Evolutionary conservation across 1,140 invertebrate genomes (phyloP), one percentile per base, ranked within the genome.

Genomic region (Neotoxoptera formosana): DNA sequence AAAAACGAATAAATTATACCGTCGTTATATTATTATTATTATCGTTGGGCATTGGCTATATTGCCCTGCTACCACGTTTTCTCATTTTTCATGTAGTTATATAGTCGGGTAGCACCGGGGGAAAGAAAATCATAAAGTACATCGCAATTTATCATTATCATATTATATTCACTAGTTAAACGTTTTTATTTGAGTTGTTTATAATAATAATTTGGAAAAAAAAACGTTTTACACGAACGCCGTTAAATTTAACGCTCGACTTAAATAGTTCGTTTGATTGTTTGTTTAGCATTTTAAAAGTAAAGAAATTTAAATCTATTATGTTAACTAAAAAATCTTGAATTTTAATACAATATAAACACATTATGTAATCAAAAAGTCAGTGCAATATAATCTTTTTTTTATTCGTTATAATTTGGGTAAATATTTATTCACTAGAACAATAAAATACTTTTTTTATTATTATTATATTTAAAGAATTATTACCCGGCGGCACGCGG

Each of bases 391-490:
- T 76, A 41, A 41, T 41, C n/a, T n/a, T 67, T 67, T 67, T 67
- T 17, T 76, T 76, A 76, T 76, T 23, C 60, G 0, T 67, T 34
- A 76, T n/a, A 34, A n/a, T 76, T 76, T 17, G 17, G n/a, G 14
- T 34, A 76, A 76, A 76, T 76, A 76, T 76, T 76, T 76, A 34
- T 76, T 76, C 60, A n/a, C n/a, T 76, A 76, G 30, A 76, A 76
- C 60, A 34, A 76, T n/a, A 67, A 76, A 34, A 76, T n/a, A 17
- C 14, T 30, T n/a, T 67, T 41, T n/a, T 76, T 7, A n/a, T 76
- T 76, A 76, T 76, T 76, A 76, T n/a, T n/a, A n/a, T n/a, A n/a
- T 76, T n/a, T 76, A n/a, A 76, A 76, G 30, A 76, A 76, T 76
- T 76, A 76, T n/a, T 76, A 17, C 60, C 60, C 6, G 17, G 3